Percentiles rank a stretch among this genome's conserved stretches.
Evolutionary conservation across 2,888 invertebrate species (phyloP).

Genomic region (Anorthoa munda): DNA sequence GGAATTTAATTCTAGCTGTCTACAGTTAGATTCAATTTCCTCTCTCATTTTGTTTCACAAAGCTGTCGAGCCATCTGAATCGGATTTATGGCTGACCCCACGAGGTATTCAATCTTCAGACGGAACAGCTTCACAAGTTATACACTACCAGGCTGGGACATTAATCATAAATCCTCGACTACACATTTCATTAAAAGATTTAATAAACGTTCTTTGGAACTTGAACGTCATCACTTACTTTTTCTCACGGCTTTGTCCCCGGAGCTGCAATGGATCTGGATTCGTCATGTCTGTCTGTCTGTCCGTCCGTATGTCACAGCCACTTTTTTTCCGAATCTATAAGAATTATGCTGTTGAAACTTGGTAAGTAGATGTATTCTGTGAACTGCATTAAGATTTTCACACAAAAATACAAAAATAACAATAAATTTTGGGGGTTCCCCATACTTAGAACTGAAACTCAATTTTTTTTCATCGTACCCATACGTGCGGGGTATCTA

Average conservation of each 20-base stretch:
- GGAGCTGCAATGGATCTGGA: no score
- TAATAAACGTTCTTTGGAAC: conserved; percentile 17
- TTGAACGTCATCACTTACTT: neutral
- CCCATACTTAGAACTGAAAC: no score
- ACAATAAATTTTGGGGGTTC: no score
- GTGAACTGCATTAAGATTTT: no score
- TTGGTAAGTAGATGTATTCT: no score
- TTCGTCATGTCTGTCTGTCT: no score
- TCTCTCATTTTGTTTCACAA: conserved; percentile 36
- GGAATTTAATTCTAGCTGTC: conserved; percentile 33
- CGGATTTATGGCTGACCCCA: conserved; percentile 48
- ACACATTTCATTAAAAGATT: conserved; percentile 30
- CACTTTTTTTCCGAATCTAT: no score
- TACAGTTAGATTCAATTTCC: conserved; percentile 49
- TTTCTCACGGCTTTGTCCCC: neutral
- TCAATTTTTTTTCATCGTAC: no score
- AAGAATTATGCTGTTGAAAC: no score
- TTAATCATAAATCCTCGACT: conserved; percentile 37
- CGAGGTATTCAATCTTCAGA: conserved; percentile 35
- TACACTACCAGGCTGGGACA: conserved; percentile 25
- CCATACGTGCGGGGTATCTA: no score
- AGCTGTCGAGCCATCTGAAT: conserved; percentile 33
- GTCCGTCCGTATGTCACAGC: no score
- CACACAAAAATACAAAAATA: no score
- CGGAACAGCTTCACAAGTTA: conserved; percentile 34